These are phyloP conservation scores for Keiferia lycopersicella DNA, from an alignment of 2,888 invertebrate genomes.

Conservation along the genomic window DNA sequence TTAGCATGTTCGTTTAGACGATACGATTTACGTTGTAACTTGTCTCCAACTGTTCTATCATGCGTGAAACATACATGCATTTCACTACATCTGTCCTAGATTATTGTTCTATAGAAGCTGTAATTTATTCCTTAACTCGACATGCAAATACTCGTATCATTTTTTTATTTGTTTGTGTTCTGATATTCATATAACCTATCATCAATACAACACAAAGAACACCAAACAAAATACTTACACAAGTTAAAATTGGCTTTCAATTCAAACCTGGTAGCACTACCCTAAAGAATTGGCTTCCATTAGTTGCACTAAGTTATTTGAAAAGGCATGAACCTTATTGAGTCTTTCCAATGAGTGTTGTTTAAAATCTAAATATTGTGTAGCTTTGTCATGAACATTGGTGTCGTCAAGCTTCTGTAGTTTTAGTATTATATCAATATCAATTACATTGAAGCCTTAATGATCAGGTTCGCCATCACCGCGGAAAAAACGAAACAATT, in stretches of 20 bases:
- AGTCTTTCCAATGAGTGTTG: slow-evolving; percentile 41
- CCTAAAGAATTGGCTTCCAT: slow-evolving; percentile 72
- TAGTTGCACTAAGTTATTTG: slow-evolving; percentile 56
- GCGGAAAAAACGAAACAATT: slow-evolving; percentile 89
- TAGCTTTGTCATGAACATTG: slow-evolving; percentile 59
- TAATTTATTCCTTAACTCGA: slow-evolving; percentile 4
- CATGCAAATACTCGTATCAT: slow-evolving; percentile 12
- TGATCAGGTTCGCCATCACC: slow-evolving; percentile 87
- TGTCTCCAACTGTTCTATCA: slow-evolving; percentile 12
- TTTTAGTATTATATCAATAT: slow-evolving; percentile 29
- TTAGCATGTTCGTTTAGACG: slow-evolving; percentile 56
- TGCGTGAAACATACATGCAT: slow-evolving; percentile 6
- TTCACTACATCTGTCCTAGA: slow-evolving; percentile 13
- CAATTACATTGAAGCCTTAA: slow-evolving; percentile 34
- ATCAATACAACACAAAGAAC: slow-evolving; percentile 21
- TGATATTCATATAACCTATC: slow-evolving; percentile 8
- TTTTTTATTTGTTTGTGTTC: slow-evolving; percentile 6
- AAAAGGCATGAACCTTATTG: slow-evolving; percentile 55
- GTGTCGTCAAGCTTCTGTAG: slow-evolving; percentile 61
- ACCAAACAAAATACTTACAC: slow-evolving; percentile 21
- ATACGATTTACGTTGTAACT: not conserved
- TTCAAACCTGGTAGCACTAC: slow-evolving; percentile 28
- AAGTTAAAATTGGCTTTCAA: slow-evolving; percentile 26
- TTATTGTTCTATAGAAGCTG: slow-evolving; percentile 5
- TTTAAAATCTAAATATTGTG: slow-evolving; percentile 48